Conservation (phyloP, 2,113 vertebrate species). For the Megaceryle maxima region DNA sequence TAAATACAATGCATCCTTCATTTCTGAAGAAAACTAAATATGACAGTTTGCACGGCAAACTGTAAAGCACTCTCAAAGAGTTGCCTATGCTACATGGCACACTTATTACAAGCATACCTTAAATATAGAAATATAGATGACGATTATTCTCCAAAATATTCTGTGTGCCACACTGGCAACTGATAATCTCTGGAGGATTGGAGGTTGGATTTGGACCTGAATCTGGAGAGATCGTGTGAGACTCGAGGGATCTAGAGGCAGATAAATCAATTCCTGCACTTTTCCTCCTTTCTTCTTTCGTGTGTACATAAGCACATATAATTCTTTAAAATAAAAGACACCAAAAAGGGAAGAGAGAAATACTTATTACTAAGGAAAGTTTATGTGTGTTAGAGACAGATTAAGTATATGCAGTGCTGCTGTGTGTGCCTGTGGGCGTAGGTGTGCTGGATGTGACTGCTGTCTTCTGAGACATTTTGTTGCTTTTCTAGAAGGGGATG, state of each 20-base stretch:
- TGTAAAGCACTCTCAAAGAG: not conserved
- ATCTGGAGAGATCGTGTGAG: not conserved
- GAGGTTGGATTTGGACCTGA: not conserved
- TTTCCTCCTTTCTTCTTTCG: not conserved
- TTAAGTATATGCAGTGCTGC: constrained; percentile 43
- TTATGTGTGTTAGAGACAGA: constrained; percentile 56
- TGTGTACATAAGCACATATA: not conserved
- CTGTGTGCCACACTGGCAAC: not conserved
- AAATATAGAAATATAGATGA: not conserved
- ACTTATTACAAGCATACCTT: not conserved
- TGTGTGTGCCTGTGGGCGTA: constrained; percentile 8
- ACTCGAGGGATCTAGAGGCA: not conserved
- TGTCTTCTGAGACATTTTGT: constrained; percentile 49
- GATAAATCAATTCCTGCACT: not conserved
- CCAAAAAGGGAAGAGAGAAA: constrained; percentile 1
- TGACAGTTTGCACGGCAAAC: not conserved
- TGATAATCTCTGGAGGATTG: not conserved
- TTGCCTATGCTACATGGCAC: not conserved
- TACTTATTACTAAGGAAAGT: constrained; percentile 52
- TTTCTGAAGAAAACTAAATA: not conserved
- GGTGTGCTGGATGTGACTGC: constrained; percentile 53
- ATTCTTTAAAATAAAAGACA: not conserved
- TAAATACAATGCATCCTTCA: not conserved
- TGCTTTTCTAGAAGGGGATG: constrained; percentile 50
- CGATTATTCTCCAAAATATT: not conserved